Evolutionary conservation across 2,113 vertebrate genomes (phyloP).

Genomic region (Poicephalus meyeri): DNA sequence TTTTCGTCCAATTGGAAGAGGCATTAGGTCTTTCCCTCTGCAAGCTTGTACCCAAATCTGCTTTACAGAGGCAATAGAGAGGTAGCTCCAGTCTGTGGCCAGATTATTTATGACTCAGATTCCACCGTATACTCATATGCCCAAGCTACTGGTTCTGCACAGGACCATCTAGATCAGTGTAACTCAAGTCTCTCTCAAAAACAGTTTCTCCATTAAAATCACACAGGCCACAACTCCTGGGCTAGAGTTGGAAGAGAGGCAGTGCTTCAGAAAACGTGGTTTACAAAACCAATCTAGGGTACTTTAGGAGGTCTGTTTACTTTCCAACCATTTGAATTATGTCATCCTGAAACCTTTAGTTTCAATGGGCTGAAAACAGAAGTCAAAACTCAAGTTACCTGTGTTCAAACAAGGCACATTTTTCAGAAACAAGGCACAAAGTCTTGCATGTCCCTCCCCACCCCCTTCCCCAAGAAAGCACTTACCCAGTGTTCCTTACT

Average conservation of each 20-base stretch:
- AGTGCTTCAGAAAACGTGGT: background rate
- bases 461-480: background rate
- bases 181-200: background rate
- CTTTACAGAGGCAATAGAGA: rapidly evolving
- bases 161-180: background rate
- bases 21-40: background rate
- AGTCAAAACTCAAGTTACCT: background rate
- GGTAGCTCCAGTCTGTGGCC: background rate
- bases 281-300: background rate
- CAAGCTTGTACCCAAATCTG: background rate
- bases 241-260: background rate
- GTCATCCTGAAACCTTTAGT: background rate
- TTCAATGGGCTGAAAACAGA: background rate
- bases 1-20: background rate
- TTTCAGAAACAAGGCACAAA: background rate
- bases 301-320: background rate
- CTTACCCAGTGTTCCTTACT: background rate
- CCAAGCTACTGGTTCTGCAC: background rate
- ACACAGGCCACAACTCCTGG: background rate
- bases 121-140: background rate
- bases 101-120: background rate
- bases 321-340: background rate
- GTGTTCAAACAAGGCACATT: background rate
- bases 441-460: background rate
- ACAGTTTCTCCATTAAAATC: background rate